phyloP scores from a whole-genome alignment of 2,888 invertebrate genomes.

The Meandrusa payeni region DNA sequence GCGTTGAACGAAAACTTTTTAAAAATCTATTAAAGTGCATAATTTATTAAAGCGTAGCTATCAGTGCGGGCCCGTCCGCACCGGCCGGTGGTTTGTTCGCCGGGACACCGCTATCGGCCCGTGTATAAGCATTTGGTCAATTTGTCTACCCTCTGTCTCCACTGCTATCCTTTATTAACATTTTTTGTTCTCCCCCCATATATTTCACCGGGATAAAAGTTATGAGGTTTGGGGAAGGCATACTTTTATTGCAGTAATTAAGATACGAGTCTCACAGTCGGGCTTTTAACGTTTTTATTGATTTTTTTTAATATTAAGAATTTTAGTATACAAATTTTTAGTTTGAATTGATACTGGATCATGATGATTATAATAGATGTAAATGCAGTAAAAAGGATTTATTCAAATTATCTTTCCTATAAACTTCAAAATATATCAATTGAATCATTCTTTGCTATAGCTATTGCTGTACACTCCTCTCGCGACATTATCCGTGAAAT shows the following conservation, averaged over 20 bases:
- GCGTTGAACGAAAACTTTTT: slow-evolving; percentile 36
- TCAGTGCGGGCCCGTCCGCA: slow-evolving; percentile 33
- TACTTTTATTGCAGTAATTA: slow-evolving; percentile 74
- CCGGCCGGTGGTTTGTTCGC: slow-evolving; percentile 37
- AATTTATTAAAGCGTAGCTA: slow-evolving; percentile 61
- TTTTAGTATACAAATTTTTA: too few species aligned
- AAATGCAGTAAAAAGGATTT: too few species aligned
- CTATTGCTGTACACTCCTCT: too few species aligned
- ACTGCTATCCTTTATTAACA: slow-evolving; percentile 56
- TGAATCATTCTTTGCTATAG: too few species aligned
- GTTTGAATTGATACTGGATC: too few species aligned
- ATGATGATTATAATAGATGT: too few species aligned
- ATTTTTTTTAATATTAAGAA: slow-evolving; percentile 30
- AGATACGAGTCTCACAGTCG: slow-evolving; percentile 66
- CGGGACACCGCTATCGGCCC: slow-evolving; percentile 47
- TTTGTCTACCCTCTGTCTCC: slow-evolving; percentile 54
- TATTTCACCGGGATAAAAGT: slow-evolving; percentile 63
- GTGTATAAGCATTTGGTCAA: slow-evolving; percentile 59
- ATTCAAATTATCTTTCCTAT: too few species aligned
- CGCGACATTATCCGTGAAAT: too few species aligned
- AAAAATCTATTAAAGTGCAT: slow-evolving; percentile 56
- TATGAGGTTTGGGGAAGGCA: slow-evolving; percentile 66
- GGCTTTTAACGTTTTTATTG: slow-evolving; percentile 62
- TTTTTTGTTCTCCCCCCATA: slow-evolving; percentile 59
- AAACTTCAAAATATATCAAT: too few species aligned